Evolutionary conservation across 2,113 vertebrate genomes (phyloP).

Genomic region (Ceyx melanurus): DNA sequence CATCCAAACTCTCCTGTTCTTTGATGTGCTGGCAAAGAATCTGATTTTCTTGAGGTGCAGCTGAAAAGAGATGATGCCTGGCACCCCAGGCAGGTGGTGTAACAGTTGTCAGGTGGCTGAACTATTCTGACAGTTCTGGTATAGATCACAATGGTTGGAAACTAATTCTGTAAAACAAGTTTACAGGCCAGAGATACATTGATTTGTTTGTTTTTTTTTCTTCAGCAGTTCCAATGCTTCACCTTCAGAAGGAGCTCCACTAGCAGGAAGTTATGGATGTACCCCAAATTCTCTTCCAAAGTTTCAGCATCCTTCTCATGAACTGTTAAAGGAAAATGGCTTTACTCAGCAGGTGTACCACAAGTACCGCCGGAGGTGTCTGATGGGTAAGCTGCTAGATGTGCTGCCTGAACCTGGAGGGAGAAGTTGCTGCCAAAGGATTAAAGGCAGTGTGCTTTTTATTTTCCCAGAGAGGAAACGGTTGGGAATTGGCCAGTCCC

Average conservation of each 20-base stretch:
- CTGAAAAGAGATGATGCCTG: neutral
- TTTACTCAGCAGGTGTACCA: conserved; percentile 96
- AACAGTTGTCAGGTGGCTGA: neutral
- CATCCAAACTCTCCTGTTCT: neutral
- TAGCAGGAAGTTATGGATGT: conserved; percentile 80
- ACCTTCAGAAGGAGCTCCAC: conserved; percentile 82
- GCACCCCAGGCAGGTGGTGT: no score
- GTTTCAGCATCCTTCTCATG: conserved; percentile 94
- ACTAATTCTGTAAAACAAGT: neutral
- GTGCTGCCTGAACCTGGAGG: neutral
- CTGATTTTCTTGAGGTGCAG: neutral
- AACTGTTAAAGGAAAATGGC: conserved; percentile 92
- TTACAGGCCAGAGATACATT: neutral
- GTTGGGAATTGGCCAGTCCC: conserved; percentile 91
- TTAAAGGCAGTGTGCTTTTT: neutral
- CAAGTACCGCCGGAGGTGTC: conserved; percentile 89
- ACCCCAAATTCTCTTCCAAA: conserved; percentile 93
- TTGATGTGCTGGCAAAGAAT: neutral
- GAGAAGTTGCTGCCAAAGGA: neutral
- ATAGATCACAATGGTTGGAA: neutral
- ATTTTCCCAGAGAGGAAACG: conserved; percentile 88
- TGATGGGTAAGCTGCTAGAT: conserved; percentile 81
- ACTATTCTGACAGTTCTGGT: neutral
- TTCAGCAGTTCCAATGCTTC: conserved; percentile 87
- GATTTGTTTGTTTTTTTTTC: neutral